Conservation (phyloP, 2,797 vertebrate genomes). For the Coilia nasus region DNA sequence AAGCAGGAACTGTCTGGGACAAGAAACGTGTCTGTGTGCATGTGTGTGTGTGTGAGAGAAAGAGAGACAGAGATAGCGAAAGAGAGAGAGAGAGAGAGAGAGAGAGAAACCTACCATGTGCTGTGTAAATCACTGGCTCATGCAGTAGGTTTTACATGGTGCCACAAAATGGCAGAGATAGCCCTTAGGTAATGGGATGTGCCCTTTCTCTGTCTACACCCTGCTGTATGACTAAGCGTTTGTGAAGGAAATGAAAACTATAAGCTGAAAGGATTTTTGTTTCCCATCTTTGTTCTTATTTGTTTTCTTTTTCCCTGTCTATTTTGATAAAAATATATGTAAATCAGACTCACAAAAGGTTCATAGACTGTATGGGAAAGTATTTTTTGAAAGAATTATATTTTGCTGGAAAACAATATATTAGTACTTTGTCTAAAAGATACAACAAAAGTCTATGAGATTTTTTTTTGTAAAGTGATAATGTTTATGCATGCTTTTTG, state of each 20-base stretch:
- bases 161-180: background rate
- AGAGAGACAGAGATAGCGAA: background rate
- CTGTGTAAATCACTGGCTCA: slow-evolving; percentile 31
- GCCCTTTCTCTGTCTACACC: slow-evolving; percentile 83
- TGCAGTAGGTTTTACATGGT: slow-evolving; percentile 14
- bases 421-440: slow-evolving; percentile 99
- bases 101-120: slow-evolving; percentile 28
- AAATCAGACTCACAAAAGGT: slow-evolving; percentile 86
- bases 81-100: slow-evolving; percentile 2
- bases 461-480: slow-evolving; percentile 97
- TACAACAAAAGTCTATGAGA: slow-evolving; percentile 70
- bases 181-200: slow-evolving; percentile 82
- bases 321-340: slow-evolving; percentile 60
- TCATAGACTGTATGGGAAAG: slow-evolving; percentile 97
- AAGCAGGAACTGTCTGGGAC: slow-evolving; percentile 73
- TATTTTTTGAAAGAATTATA: slow-evolving; percentile 99
- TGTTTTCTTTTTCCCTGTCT: slow-evolving; percentile 46
- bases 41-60: background rate
- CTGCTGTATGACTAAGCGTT: slow-evolving; percentile 83
- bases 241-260: slow-evolving; percentile 84
- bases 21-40: slow-evolving; percentile 52
- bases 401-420: slow-evolving; percentile 99
- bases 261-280: slow-evolving; percentile 84
- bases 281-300: slow-evolving; percentile 58
- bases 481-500: slow-evolving; percentile 98